Conservation (phyloP, 2,113 vertebrate genomes). For the Gila orcuttii region DNA sequence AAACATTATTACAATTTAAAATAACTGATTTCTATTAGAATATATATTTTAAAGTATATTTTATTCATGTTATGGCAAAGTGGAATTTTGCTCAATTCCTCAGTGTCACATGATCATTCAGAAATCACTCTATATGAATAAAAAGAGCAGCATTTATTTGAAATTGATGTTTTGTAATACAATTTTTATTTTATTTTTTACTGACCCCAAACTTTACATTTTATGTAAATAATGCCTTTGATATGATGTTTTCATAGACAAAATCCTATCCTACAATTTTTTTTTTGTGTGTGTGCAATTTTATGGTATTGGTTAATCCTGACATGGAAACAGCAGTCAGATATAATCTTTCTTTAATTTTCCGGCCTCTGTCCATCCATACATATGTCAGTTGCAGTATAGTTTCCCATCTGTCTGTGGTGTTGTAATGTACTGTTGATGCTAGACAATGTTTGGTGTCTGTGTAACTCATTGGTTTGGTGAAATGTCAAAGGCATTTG, state of each 20-base stretch:
- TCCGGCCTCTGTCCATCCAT: not conserved
- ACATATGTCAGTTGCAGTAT: constrained; percentile 17
- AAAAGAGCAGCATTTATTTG: no score
- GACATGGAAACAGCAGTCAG: constrained; percentile 48
- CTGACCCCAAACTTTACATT: not conserved
- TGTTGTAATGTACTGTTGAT: constrained; percentile 26
- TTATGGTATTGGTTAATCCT: not conserved
- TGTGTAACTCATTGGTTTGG: constrained; percentile 34
- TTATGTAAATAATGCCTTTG: constrained; percentile 23
- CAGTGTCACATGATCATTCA: no score
- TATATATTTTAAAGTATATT: not conserved
- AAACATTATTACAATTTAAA: not conserved
- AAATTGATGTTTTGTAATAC: no score
- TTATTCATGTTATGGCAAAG: not conserved
- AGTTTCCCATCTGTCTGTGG: constrained; percentile 12
- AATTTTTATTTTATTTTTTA: not conserved
- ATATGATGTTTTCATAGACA: constrained; percentile 16
- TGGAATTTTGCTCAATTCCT: no score
- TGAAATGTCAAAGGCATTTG: constrained; percentile 35
- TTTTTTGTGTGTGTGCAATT: not conserved
- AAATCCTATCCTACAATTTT: not conserved
- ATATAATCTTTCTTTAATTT: not conserved
- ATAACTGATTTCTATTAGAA: no score
- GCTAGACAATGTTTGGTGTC: constrained; percentile 2
- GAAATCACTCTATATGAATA: no score